A percentile compares a stretch with the other conserved stretches of the same genome.
These are phyloP conservation scores for Spisula subtruncata DNA, from an alignment of 2,888 invertebrate species.

Conservation along the genomic window DNA sequence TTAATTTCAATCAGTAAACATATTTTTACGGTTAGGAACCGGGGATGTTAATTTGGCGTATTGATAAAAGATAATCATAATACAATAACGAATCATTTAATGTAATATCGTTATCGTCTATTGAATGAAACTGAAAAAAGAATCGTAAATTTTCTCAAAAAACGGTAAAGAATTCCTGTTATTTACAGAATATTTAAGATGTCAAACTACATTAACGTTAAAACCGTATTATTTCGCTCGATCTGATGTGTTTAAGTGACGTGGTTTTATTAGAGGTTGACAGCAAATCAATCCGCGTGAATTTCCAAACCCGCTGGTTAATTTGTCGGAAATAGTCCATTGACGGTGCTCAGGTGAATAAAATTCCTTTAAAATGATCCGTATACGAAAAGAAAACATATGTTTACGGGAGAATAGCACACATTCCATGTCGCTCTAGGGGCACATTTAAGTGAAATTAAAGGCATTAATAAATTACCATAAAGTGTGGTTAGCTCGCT, in stretches of 20 bases:
- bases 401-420: conserved; percentile 17
- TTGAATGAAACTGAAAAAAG: neutral
- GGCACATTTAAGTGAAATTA: conserved; percentile 25
- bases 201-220: neutral
- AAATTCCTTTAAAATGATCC: conserved; percentile 39
- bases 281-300: conserved; percentile 3
- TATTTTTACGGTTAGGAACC: neutral
- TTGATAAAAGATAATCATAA: neutral
- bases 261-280: conserved; percentile 12
- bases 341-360: conserved; percentile 36
- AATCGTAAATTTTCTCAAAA: conserved; percentile 2
- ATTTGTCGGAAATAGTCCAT: conserved; percentile 42
- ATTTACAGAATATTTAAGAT: neutral
- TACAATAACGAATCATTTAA: conserved; percentile 17
- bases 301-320: conserved; percentile 3
- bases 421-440: conserved; percentile 23
- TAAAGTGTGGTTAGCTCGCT: neutral
- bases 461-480: conserved; percentile 26
- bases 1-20: neutral
- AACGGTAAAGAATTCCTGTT: neutral
- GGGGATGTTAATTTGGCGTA: neutral
- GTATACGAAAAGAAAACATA: conserved; percentile 21
- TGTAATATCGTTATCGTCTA: conserved; percentile 6
- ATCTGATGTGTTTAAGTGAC: neutral
- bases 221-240: conserved; percentile 25